Base-by-base conservation (phyloP, 1,140 invertebrate species). In the Bombus superbus region DNA sequence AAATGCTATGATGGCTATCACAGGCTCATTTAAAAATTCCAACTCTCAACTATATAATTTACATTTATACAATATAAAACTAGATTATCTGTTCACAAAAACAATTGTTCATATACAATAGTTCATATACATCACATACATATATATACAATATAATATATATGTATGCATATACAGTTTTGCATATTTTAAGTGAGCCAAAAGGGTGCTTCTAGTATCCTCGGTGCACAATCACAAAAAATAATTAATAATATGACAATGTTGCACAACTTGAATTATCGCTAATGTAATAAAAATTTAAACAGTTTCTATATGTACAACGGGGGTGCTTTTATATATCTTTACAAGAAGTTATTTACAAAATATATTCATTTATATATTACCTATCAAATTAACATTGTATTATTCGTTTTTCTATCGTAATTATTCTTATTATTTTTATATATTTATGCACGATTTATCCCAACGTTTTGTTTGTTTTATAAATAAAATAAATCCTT, bases 331-430 rank as follows among this genome's bases (percentile, higher is more conserved):
- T 87, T 91, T 90, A 87, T 87, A 87, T 88, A 92, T 93, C 91
- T 94, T 92, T 94, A 94, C 93, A 93, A 94, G 94, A 95, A 93
- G 92, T 94, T 95, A 95, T 95, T 94, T 95, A 95, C 94, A 95
- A 95, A 95, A 95, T 95, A 95, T 94, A 94, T 94, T 92, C 86
- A 91, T 94, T 92, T 91, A 94, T 94, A 94, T 94, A 95, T 94
- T 94, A 95, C 90, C 89, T 93, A 94, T 94, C 91, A 94, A 94
- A 93, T 94, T 94, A 94, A 95, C 92, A 93, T 93, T 91, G 89
- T 93, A 92, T 94, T 93, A 91, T 90, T 91, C 90, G 79, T 90
- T 93, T 91, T 91, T 91, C 89, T 89, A 83, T 88, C 86, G 80
- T 92, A 89, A 83, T 88, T 91, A 87, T 91, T 91, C 62, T 92